Conservation (phyloP, 2,888 invertebrate species). For the Dexiosoma caninum region DNA sequence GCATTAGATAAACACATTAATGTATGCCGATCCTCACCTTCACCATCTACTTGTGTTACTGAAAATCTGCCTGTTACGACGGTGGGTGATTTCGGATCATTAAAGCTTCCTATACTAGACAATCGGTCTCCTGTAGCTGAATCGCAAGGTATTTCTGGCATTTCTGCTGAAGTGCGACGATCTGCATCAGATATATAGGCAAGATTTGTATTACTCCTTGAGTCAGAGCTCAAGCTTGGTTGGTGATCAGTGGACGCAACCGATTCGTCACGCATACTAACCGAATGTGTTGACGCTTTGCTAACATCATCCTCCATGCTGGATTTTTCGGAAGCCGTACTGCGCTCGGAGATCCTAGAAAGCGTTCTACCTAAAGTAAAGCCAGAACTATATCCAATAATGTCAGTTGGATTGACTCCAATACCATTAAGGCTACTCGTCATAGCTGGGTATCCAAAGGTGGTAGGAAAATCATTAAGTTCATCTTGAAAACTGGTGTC, state of each 20-base stretch:
- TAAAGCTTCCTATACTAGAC: conserved; percentile 78
- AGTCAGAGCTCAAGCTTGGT: conserved; percentile 90
- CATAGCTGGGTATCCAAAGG: conserved; percentile 84
- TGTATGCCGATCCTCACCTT: conserved; percentile 73
- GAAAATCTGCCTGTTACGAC: conserved; percentile 76
- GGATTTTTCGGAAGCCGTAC: conserved; percentile 92
- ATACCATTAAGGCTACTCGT: conserved; percentile 79
- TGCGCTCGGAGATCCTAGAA: conserved; percentile 91
- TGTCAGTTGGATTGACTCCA: conserved; percentile 81
- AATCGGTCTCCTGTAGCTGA: conserved; percentile 80
- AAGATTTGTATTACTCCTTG: conserved; percentile 85
- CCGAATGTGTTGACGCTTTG: conserved; percentile 89
- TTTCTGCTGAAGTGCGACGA: conserved; percentile 88
- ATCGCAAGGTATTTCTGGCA: conserved; percentile 90
- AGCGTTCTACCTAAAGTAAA: conserved; percentile 87
- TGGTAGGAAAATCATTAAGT: conserved; percentile 85
- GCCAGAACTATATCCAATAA: conserved; percentile 85
- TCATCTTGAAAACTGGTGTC: conserved; percentile 87
- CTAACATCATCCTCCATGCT: conserved; percentile 92
- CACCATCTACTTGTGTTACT: conserved; percentile 77
- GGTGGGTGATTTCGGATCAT: conserved; percentile 79
- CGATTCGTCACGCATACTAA: conserved; percentile 90
- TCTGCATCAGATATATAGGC: conserved; percentile 89
- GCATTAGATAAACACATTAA: conserved; percentile 78
- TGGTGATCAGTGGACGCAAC: conserved; percentile 90